These are phyloP conservation scores for Nomada fabriciana DNA, from an alignment of 2,888 invertebrate genomes.

Conservation along the genomic window DNA sequence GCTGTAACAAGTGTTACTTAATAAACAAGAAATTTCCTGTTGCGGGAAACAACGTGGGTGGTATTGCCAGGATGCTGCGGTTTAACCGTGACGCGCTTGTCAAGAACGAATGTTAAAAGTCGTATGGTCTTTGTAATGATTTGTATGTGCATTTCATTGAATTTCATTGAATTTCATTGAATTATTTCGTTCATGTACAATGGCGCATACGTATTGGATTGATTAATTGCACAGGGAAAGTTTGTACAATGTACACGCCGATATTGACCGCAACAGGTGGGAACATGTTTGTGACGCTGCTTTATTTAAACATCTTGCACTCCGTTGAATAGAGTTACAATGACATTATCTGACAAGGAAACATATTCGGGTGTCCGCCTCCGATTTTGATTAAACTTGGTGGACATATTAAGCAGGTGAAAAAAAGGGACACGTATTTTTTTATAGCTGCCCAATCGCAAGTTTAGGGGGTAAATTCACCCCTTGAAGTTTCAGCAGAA, in stretches of 20 bases:
- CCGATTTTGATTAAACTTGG: too few species aligned
- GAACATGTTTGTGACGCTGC: background rate
- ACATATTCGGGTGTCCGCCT: too few species aligned
- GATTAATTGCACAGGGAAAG: background rate
- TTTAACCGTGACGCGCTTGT: background rate
- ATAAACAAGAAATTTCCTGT: too few species aligned
- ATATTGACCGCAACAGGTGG: background rate
- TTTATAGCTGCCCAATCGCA: too few species aligned
- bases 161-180: background rate
- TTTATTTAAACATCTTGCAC: slow-evolving; percentile 13
- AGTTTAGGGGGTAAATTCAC: too few species aligned
- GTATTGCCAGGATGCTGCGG: too few species aligned
- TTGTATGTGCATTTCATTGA: background rate
- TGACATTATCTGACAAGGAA: slow-evolving; percentile 43
- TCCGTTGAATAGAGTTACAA: slow-evolving; percentile 11
- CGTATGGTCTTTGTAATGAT: slow-evolving; percentile 1
- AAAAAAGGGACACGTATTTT: too few species aligned
- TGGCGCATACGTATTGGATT: background rate
- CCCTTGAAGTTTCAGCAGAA: too few species aligned
- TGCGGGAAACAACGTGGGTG: too few species aligned
- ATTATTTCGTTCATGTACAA: background rate
- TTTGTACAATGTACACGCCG: background rate
- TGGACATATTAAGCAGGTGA: too few species aligned
- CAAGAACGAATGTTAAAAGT: background rate
- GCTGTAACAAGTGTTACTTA: too few species aligned